A percentile compares a stretch with the other conserved stretches of the same genome.
Conservation (phyloP, 2,888 invertebrate genomes). For the Smittia aterrima region DNA sequence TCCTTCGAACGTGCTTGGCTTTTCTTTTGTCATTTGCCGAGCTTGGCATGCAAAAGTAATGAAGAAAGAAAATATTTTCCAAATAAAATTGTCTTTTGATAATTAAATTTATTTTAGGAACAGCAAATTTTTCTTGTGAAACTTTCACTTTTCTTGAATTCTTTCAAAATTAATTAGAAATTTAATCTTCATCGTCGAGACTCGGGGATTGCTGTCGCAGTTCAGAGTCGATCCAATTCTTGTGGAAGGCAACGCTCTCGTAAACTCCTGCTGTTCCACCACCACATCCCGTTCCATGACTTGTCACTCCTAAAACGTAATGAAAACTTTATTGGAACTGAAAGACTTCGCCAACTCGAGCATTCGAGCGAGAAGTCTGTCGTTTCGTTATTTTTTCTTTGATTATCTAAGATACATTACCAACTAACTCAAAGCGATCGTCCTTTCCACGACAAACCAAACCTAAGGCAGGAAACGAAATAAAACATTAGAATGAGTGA, state of each 20-base stretch:
- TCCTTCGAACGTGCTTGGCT: conserved; percentile 14
- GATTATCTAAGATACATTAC: not conserved
- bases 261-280: conserved; percentile 15
- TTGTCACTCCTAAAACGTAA: not conserved
- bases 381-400: no score
- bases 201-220: not conserved
- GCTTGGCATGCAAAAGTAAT: conserved; percentile 9
- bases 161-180: not conserved
- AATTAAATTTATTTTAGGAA: conserved; percentile 23
- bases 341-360: no score
- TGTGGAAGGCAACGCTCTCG: not conserved
- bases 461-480: not conserved
- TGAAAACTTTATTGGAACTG: not conserved
- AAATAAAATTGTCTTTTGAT: not conserved
- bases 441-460: conserved; percentile 1
- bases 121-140: not conserved
- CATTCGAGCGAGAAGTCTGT: no score
- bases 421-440: conserved; percentile 15
- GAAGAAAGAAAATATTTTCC: not conserved
- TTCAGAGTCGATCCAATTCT: conserved; percentile 8
- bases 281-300: conserved; percentile 21
- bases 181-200: no score
- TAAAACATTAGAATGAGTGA: no score
- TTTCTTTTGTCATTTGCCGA: conserved; percentile 15
- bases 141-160: not conserved